Percentiles rank a stretch among this genome's conserved stretches.
Conservation (phyloP, 2,888 invertebrate genomes). For the Carcina quercana region DNA sequence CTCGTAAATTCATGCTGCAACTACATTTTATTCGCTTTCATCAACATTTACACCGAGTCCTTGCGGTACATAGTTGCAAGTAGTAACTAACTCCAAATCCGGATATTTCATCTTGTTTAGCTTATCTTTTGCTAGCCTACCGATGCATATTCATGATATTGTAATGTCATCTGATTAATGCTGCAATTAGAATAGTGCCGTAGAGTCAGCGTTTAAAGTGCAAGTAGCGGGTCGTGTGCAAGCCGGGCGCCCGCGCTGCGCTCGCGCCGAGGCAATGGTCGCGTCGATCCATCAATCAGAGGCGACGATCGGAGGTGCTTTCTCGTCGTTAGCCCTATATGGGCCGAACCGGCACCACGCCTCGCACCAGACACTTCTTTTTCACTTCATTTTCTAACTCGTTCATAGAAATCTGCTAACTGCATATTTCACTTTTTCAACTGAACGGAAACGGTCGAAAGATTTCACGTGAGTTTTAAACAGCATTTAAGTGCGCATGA, state of each 20-base stretch:
- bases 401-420: conserved; percentile 67
- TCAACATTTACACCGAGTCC: conserved; percentile 40
- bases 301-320: conserved; percentile 62
- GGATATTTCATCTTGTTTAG: conserved; percentile 42
- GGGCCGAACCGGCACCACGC: conserved; percentile 60
- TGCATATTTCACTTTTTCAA: conserved; percentile 62
- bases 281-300: conserved; percentile 61
- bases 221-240: conserved; percentile 4
- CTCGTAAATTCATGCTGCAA: conserved; percentile 51
- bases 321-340: conserved; percentile 74
- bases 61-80: conserved; percentile 43
- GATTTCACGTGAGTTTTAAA: conserved; percentile 49
- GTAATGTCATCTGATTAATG: conserved; percentile 34
- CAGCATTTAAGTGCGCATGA: conserved; percentile 46
- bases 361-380: conserved; percentile 65
- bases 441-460: conserved; percentile 50
- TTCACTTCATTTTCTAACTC: conserved; percentile 70
- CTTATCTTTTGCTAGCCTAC: conserved; percentile 33
- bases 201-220: conserved; percentile 15
- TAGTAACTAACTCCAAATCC: conserved; percentile 32
- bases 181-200: conserved; percentile 14
- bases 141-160: conserved; percentile 46
- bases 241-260: conserved; percentile 18
- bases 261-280: conserved; percentile 17
- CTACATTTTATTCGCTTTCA: conserved; percentile 36